Evolutionary conservation across 2,797 vertebrate species (phyloP).

Genomic region (Lemur catta): DNA sequence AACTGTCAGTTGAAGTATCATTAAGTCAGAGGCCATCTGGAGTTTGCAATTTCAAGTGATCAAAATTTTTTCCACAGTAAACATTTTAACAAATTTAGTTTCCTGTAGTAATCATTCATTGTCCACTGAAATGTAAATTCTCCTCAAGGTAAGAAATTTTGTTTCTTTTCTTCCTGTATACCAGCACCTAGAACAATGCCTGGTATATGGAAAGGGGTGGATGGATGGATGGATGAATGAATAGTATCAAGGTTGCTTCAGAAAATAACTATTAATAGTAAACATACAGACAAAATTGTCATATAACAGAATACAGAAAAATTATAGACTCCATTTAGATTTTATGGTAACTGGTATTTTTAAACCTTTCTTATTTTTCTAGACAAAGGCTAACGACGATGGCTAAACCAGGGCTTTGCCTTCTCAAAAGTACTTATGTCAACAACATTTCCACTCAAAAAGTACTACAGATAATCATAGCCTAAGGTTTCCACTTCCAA

Average conservation of each 20-base stretch:
- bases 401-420: neutral
- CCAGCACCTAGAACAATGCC: neutral
- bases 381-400: neutral
- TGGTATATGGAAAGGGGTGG: neutral
- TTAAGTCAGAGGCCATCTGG: neutral
- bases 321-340: neutral
- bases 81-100: neutral
- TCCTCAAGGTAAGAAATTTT: neutral
- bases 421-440: neutral
- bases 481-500: neutral
- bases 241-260: neutral
- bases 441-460: neutral
- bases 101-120: neutral
- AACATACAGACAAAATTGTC: neutral
- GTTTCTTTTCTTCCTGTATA: neutral
- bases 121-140: neutral
- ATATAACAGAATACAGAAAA: neutral
- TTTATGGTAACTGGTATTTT: neutral
- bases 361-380: slow-evolving; percentile 4
- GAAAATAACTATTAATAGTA: neutral
- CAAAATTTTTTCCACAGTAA: neutral
- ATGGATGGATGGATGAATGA: neutral
- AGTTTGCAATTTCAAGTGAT: neutral
- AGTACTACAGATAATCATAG: neutral
- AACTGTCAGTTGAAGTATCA: neutral